Evolutionary conservation across 2,113 vertebrate genomes (phyloP), one percentile per base, ranked within the genome.

Genomic region (Arvicanthis niloticus): DNA sequence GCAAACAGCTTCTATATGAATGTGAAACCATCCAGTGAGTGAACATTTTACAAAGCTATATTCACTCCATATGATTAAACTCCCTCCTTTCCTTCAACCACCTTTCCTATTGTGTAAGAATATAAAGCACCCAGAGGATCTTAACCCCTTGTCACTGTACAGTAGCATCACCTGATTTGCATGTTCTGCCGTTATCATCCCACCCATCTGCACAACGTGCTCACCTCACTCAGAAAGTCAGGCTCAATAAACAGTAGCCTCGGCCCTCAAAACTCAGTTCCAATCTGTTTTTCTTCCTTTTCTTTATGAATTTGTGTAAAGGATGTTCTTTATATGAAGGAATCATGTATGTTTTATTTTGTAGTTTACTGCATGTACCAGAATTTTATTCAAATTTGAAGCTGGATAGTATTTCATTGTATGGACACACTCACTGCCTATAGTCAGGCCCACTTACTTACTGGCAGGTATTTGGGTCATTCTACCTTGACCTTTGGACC

Each of bases 311-410:
- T 81, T 24, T 85, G 15, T 58, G n/a, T 56, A 45, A 17, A 77
- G 34, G 58, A 91, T 15, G 16, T 37, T 6, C 8, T 70, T 72
- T 56, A 26, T 51, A 2, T 34, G 75, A 81, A 22, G 5, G 15
- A 42, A 65, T 48, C 80, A 72, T 56, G 37, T 68, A 76, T 82
- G 7, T 72, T 85, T 45, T 7, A 8, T 84, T 89, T 75, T 26
- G 70, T 90, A 75, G 22, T 56, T 75, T 58, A 51, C 40, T 82
- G 6, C 29, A n/a, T 51, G 1, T 45, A 13, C 24, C 56, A 68
- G 26, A 95, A 75, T 65, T 88, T 80, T 26, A 82, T 96, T 88
- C 45, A 60, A 91, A 92, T 93, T 65, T 93, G n/a, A 92, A 53
- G 19, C 19, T 37, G 34, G 93, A 56, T 91, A 78, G 65, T 72